Evolutionary conservation across 1,140 invertebrate genomes (phyloP), one percentile per base, ranked within the genome.

Genomic region (Polyergus mexicanus): DNA sequence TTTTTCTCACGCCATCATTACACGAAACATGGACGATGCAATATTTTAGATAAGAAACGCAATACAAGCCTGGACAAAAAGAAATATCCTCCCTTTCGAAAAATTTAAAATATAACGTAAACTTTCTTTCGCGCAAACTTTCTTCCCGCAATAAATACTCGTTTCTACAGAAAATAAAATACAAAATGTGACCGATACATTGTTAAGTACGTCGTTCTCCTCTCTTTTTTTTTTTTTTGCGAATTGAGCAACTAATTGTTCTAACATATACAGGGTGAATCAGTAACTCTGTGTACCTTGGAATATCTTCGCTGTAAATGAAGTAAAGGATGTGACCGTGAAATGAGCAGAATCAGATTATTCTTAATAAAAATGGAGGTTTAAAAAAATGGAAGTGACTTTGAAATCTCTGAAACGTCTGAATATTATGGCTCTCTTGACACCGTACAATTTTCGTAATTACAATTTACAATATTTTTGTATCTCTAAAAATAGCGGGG

Each of bases 1-100:
- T 51, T 58, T 6, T 80, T 80, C 8, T 80, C 8, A n/a, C 44
- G 16, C 41, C 47, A 22, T 80, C 35, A 22, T 5, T 1, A 51
- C 56, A 28, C 41, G 16, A 16, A 19, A 19, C 35, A 68, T 19
- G 28, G 19, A 80, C 32, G 51, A 25, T 13, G 16, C 28, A 71
- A 28, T 80, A 68, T 71, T 81, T 81, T 71, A 56, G 51, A 81
- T 81, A 81, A 81, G 38, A 32, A 44, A 2, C 1, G 19, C 22
- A 32, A 71, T 68, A 41, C 13, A 25, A 10, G 41, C 16, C 35
- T 16, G 19, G 11, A 56, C 8, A 69, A 71, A 16, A 56, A 38
- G 32, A n/a, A 47, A n/a, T 65, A 66, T 22, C 44, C 0, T 60
- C 19, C 0, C 32, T 44, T 25, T n/a, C 4, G 16, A 51, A 16